These are phyloP conservation scores for Anas acuta DNA, from an alignment of 2,797 vertebrate genomes.

Conservation along the genomic window DNA sequence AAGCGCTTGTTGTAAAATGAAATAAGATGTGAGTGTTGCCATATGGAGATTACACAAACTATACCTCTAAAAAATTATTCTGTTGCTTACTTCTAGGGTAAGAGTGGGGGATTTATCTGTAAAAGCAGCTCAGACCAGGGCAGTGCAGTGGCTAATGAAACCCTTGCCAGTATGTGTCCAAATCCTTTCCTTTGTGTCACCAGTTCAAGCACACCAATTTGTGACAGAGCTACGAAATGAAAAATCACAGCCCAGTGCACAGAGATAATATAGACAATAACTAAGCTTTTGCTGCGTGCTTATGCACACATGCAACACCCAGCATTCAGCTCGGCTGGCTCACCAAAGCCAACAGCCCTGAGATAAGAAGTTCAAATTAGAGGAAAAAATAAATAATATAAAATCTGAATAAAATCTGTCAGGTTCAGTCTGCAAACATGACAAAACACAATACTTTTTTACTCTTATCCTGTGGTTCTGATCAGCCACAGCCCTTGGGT, in stretches of 20 bases:
- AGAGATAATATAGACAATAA: conserved; percentile 71
- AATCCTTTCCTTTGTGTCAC: conserved; percentile 69
- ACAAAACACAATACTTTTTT: neutral
- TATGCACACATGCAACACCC: conserved; percentile 41
- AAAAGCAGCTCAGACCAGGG: conserved; percentile 58
- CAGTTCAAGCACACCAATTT: conserved; percentile 68
- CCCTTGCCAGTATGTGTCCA: conserved; percentile 62
- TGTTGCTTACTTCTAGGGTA: conserved; percentile 36
- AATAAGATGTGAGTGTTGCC: conserved; percentile 57
- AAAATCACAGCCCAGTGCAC: conserved; percentile 73
- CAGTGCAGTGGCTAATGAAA: conserved; percentile 64
- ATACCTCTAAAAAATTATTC: conserved; percentile 47
- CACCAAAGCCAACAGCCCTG: neutral
- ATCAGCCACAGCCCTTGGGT: neutral
- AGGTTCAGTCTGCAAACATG: neutral
- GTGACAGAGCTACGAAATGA: conserved; percentile 69
- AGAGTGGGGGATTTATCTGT: conserved; percentile 53
- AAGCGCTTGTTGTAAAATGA: neutral
- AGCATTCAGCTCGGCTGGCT: conserved; percentile 16
- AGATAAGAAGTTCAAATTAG: neutral
- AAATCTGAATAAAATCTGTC: neutral
- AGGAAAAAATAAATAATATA: neutral
- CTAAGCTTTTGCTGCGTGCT: conserved; percentile 41
- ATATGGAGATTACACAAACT: conserved; percentile 46
- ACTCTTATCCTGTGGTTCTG: neutral